These are phyloP conservation scores for Piaya cayana DNA, from an alignment of 2,113 vertebrate species.

Conservation along the genomic window DNA sequence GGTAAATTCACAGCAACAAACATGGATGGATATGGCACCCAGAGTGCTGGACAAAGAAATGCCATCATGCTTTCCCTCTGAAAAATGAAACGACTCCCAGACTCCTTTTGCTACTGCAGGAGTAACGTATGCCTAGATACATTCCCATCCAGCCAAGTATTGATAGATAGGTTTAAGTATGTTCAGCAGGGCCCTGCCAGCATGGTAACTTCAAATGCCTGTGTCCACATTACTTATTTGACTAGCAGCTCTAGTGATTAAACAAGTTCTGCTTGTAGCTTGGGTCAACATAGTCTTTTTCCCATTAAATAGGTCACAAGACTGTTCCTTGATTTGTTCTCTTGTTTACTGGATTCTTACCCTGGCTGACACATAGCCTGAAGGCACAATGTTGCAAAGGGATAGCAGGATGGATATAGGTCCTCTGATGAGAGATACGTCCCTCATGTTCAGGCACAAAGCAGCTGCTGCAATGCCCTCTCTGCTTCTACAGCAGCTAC, in stretches of 20 bases:
- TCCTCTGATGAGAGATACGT: neutral
- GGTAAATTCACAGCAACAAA: neutral
- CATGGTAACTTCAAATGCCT: neutral
- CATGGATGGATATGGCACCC: accelerated
- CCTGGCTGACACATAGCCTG: neutral
- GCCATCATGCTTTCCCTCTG: neutral
- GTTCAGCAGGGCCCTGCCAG: neutral
- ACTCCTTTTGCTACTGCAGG: neutral
- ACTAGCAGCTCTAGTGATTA: neutral
- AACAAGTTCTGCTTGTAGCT: constrained; percentile 3
- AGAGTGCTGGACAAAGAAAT: neutral
- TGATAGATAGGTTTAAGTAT: neutral
- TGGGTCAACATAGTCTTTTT: neutral
- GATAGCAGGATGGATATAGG: neutral
- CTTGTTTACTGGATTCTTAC: neutral
- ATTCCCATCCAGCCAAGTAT: neutral
- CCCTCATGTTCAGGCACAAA: neutral
- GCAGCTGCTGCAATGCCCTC: neutral
- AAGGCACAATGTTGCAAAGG: neutral
- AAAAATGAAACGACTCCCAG: neutral
- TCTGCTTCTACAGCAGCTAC: neutral
- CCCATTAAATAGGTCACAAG: constrained; percentile 24
- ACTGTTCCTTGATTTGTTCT: neutral
- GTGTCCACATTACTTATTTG: neutral
- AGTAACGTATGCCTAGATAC: neutral